Evolutionary conservation across 2,113 vertebrate genomes (phyloP).

Genomic region (Morphnarchus princeps): DNA sequence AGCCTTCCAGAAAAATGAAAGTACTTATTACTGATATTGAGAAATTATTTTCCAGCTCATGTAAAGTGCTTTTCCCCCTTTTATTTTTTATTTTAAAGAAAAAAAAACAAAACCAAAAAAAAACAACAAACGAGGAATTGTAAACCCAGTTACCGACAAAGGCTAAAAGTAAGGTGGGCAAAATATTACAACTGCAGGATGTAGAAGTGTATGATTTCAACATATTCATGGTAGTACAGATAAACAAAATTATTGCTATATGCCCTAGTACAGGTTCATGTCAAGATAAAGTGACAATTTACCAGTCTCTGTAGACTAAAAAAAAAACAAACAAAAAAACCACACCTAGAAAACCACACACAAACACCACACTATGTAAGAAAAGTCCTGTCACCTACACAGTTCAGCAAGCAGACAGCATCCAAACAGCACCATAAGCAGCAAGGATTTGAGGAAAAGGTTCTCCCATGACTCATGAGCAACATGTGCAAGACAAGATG

Average conservation of each 20-base stretch:
- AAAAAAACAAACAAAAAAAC: too few relatives aligned
- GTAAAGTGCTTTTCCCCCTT: fast-evolving
- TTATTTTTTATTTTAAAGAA: not conserved
- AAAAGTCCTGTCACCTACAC: not conserved
- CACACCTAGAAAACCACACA: too few relatives aligned
- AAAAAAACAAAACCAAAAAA: not conserved
- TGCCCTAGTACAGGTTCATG: not conserved
- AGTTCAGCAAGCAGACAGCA: not conserved
- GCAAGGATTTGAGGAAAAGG: not conserved
- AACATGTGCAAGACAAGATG: not conserved
- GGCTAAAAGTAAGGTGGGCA: not conserved
- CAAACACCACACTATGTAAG: fast-evolving
- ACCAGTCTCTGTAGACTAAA: not conserved
- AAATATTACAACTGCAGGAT: not conserved
- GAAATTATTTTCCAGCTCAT: not conserved
- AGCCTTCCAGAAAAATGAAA: not conserved
- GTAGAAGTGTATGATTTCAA: not conserved
- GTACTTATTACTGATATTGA: not conserved
- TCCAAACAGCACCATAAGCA: not conserved
- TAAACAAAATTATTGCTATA: not conserved
- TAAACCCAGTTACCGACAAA: not conserved
- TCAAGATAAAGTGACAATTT: not conserved
- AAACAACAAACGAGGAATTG: not conserved
- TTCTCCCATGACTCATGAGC: not conserved
- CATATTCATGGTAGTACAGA: not conserved